phyloP scores from a whole-genome alignment of 2,113 vertebrate species.

The Microtus montanus region DNA sequence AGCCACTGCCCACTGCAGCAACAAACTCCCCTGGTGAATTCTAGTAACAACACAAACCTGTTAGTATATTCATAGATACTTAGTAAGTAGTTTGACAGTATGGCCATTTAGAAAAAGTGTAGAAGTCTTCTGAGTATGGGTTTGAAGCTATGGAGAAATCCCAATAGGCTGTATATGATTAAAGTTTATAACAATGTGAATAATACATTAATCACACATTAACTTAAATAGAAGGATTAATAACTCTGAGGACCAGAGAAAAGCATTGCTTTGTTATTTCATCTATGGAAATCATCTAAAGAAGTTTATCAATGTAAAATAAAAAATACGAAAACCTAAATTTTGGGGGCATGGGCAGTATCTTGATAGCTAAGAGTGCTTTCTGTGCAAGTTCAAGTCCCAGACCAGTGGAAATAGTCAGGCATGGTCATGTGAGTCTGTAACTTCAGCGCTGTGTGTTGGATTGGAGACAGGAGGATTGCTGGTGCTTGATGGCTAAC shows the following conservation, averaged over 20 bases:
- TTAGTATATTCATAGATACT: not conserved
- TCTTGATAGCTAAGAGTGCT: not conserved
- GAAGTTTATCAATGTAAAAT: not conserved
- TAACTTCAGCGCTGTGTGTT: not conserved
- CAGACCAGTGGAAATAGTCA: not conserved
- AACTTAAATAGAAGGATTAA: not conserved
- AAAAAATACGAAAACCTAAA: not conserved
- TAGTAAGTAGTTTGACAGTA: not conserved
- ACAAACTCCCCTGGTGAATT: not conserved
- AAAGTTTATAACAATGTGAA: not conserved
- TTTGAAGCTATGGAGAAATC: not conserved
- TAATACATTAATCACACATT: slow-evolving; percentile 4
- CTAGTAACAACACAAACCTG: not conserved
- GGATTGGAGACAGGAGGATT: not conserved
- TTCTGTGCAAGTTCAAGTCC: not conserved
- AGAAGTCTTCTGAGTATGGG: not conserved
- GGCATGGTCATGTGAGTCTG: not conserved
- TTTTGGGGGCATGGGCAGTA: not conserved
- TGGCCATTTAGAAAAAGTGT: not conserved
- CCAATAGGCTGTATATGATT: not conserved
- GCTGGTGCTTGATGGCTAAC: no score
- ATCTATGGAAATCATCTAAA: slow-evolving; percentile 44
- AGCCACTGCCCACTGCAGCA: not conserved
- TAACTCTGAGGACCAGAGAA: not conserved
- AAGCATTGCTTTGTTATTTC: not conserved